A percentile compares a stretch with the other conserved stretches of the same genome.
phyloP scores from a whole-genome alignment of 1,140 invertebrate genomes.

The Drosophila ohnishii region DNA sequence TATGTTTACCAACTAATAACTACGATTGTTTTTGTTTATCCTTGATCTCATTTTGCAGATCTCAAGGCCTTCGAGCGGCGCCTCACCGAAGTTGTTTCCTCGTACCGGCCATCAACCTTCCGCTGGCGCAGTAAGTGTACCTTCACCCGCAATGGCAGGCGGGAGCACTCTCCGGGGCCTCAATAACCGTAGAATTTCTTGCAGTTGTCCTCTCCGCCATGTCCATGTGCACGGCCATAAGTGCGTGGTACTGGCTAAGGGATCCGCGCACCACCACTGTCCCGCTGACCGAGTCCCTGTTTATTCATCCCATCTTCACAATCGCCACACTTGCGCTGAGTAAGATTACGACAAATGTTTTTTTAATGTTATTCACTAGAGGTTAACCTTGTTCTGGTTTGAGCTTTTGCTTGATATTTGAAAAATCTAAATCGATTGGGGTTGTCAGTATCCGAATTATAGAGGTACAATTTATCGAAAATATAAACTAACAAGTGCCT shows the following conservation, averaged over 20 bases:
- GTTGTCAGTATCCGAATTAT: no score
- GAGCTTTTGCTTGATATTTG: background rate
- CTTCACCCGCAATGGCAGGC: background rate
- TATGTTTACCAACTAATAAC: constrained; percentile 45
- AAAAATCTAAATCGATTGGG: background rate
- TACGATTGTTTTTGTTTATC: constrained; percentile 24
- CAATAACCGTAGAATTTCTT: constrained; percentile 34
- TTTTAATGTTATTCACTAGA: background rate
- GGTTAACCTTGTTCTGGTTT: no score
- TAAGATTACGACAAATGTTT: constrained; percentile 70
- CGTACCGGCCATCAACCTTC: constrained; percentile 94
- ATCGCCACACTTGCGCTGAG: constrained; percentile 92
- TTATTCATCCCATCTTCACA: constrained; percentile 98
- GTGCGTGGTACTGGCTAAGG: constrained; percentile 96
- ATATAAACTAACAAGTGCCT: no score
- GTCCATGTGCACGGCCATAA: constrained; percentile 94
- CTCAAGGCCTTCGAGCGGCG: constrained; percentile 98
- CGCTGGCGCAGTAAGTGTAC: constrained; percentile 94
- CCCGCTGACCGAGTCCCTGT: constrained; percentile 94
- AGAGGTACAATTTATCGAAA: no score
- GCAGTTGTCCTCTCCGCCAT: constrained; percentile 92
- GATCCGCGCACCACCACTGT: constrained; percentile 95
- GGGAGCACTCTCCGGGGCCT: background rate
- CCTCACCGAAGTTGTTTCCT: constrained; percentile 97
- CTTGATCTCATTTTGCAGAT: constrained; percentile 85